These are phyloP conservation scores for Muraenolepis orangiensis DNA, from an alignment of 2,797 vertebrate genomes.

Conservation along the genomic window DNA sequence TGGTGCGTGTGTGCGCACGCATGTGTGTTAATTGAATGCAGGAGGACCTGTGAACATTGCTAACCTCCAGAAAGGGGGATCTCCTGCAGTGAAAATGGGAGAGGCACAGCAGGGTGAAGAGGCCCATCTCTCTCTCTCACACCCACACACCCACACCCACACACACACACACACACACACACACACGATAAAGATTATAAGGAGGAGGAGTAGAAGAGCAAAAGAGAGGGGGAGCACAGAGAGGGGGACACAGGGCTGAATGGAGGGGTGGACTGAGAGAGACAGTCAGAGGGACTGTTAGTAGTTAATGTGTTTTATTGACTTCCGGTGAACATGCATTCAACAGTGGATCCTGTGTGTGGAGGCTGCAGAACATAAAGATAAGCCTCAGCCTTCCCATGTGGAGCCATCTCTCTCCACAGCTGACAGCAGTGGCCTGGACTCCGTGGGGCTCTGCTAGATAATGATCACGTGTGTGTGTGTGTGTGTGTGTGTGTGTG, in stretches of 20 bases:
- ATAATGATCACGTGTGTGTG: not conserved
- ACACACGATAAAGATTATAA: slow-evolving; percentile 7
- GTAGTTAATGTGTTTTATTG: not conserved
- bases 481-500: not conserved
- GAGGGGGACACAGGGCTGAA: not conserved
- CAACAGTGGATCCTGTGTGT: not conserved
- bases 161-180: slow-evolving; percentile 11
- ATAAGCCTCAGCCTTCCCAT: not conserved
- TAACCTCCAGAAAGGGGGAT: not conserved
- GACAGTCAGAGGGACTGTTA: not conserved
- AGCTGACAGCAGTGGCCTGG: not conserved
- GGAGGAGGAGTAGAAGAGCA: too few relatives aligned
- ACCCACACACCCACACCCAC: not conserved
- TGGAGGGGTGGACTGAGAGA: not conserved
- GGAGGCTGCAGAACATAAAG: not conserved
- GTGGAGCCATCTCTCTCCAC: not conserved
- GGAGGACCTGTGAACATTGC: not conserved
- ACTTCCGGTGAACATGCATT: not conserved
- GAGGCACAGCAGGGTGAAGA: not conserved
- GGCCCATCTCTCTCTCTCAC: not conserved
- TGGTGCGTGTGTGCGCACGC: not conserved
- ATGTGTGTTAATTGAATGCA: not conserved
- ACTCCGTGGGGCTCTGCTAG: not conserved
- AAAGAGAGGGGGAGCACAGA: not conserved
- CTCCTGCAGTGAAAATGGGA: not conserved